Conservation (phyloP, 1,140 invertebrate genomes). For the Bombus cullumanus region DNA sequence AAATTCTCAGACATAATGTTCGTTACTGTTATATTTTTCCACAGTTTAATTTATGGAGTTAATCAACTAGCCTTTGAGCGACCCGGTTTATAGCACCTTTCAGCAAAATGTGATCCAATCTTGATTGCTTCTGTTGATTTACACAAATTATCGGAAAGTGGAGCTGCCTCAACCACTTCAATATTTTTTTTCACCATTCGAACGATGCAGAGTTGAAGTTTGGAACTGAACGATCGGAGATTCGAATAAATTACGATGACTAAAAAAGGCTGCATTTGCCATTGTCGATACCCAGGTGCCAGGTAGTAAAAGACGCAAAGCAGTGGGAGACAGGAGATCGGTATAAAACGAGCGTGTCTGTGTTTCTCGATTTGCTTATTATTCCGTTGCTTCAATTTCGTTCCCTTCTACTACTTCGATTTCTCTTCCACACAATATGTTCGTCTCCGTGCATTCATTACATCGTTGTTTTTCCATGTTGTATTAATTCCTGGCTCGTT, state of each 20-base stretch:
- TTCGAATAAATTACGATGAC: not conserved
- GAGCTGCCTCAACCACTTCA: too few relatives aligned
- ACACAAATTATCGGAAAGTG: not conserved
- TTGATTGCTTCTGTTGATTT: not conserved
- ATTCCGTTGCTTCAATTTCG: constrained; percentile 18
- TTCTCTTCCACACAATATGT: not conserved
- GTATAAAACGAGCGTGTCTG: constrained; percentile 18
- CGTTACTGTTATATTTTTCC: too few relatives aligned
- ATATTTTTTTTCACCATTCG: not conserved
- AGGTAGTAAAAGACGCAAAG: constrained; percentile 2
- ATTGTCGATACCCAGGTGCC: not conserved
- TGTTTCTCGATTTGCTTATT: constrained; percentile 42
- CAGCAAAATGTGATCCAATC: too few relatives aligned
- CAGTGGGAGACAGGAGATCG: constrained; percentile 24
- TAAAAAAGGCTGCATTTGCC: constrained; percentile 35
- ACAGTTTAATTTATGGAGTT: too few relatives aligned
- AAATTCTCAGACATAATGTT: not conserved
- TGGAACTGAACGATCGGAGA: too few relatives aligned
- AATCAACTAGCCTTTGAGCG: not conserved
- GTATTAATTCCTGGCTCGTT: constrained; percentile 1
- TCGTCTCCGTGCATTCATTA: rapidly evolving
- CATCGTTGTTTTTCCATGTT: not conserved
- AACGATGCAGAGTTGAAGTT: too few relatives aligned
- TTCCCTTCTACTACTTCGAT: not conserved
- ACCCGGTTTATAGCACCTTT: not conserved